phyloP scores from a whole-genome alignment of 2,797 vertebrate species.

The Anomalospiza imberbis region DNA sequence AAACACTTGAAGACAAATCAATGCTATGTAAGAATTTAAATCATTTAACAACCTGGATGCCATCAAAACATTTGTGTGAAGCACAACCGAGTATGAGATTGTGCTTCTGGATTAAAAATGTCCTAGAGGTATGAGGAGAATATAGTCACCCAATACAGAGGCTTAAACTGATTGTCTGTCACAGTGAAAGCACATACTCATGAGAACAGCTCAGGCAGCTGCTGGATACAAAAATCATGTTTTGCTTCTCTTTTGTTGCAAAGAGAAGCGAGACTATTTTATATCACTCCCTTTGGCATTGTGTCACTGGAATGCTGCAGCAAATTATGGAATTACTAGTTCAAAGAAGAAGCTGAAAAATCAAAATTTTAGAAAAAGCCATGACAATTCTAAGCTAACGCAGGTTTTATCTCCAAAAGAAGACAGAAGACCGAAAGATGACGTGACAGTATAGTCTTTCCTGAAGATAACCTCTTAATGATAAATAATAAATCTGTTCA shows the following conservation, averaged over 20 bases:
- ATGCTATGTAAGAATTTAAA: neutral
- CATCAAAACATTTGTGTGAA: neutral
- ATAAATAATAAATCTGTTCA: neutral
- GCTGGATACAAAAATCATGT: neutral
- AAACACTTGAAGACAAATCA: neutral
- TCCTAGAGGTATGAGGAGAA: neutral
- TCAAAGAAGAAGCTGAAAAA: neutral
- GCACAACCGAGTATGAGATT: neutral
- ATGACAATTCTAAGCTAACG: neutral
- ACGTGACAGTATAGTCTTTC: neutral
- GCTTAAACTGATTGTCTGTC: neutral
- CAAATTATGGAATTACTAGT: neutral
- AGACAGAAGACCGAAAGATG: neutral
- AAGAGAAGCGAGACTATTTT: neutral
- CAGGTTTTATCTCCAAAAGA: neutral
- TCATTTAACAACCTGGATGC: neutral
- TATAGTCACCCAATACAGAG: neutral
- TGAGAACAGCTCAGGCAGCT: neutral
- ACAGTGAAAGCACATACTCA: neutral
- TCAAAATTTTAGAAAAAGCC: neutral
- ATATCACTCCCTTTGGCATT: neutral
- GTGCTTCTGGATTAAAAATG: neutral
- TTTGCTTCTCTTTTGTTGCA: too few species aligned
- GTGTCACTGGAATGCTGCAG: neutral
- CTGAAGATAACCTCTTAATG: neutral